Evolutionary conservation across 2,888 invertebrate genomes (phyloP).

Genomic region (Conops quadrifasciatus): DNA sequence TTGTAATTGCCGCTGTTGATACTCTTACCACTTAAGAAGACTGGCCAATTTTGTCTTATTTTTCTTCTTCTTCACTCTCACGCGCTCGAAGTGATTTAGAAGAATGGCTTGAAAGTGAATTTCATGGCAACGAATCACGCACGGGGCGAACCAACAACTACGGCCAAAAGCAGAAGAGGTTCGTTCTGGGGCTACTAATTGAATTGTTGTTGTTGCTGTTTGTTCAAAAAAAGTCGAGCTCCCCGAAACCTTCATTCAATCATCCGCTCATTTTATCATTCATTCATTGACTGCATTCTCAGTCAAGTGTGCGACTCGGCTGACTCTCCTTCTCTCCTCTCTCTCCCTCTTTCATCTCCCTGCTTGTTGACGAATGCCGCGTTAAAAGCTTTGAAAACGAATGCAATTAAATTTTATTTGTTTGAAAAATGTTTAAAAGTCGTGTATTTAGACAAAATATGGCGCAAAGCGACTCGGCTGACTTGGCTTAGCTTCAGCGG

Average conservation of each 20-base stretch:
- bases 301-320: background rate
- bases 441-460: conserved; percentile 20
- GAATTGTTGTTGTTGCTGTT: background rate
- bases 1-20: no score
- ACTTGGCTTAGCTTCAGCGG: no score
- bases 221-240: background rate
- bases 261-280: background rate
- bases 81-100: background rate
- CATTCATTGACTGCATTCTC: no score
- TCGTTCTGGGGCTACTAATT: background rate
- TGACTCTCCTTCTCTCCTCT: background rate
- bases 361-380: conserved; percentile 11
- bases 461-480: background rate
- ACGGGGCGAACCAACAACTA: background rate
- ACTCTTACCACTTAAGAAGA: no score
- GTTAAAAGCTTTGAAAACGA: background rate
- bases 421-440: background rate
- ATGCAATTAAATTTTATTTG: conserved; percentile 3
- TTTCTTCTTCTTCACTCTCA: background rate
- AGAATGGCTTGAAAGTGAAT: background rate
- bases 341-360: background rate
- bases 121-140: background rate
- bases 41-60: no score
- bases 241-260: background rate
- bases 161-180: background rate